Conservation (phyloP, 2,113 vertebrate genomes). For the Scortum barcoo region DNA sequence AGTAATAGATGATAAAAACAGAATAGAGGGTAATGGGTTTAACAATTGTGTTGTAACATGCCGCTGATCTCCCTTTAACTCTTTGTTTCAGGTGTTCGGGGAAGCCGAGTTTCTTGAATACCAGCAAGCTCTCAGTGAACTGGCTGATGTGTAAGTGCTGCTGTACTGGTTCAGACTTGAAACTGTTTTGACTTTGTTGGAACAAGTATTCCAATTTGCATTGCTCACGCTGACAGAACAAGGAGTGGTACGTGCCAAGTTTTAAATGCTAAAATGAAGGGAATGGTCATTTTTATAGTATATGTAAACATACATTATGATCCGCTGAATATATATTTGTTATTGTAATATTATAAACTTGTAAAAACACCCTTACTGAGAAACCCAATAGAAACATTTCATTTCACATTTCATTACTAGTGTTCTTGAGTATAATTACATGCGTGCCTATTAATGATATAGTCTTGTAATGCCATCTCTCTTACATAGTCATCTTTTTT, state of each 20-base stretch:
- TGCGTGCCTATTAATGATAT: background rate
- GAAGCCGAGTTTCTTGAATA: constrained; percentile 91
- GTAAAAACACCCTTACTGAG: too few relatives aligned
- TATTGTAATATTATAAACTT: too few relatives aligned
- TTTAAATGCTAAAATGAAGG: background rate
- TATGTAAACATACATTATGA: background rate
- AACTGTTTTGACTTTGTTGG: background rate
- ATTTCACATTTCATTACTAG: background rate
- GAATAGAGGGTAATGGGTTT: background rate
- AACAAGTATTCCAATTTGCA: background rate
- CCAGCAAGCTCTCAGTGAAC: constrained; percentile 89
- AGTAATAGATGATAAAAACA: background rate
- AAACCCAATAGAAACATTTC: too few relatives aligned
- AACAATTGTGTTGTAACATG: background rate
- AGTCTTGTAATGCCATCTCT: background rate
- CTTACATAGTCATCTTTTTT: background rate
- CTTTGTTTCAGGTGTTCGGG: constrained; percentile 89
- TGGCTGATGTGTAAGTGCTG: constrained; percentile 90
- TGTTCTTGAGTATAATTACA: background rate
- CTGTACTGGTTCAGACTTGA: constrained; percentile 13
- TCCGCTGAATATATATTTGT: background rate
- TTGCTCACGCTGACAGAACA: background rate
- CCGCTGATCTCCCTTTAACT: constrained; percentile 2
- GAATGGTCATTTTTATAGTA: background rate
- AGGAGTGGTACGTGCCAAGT: background rate